These are phyloP conservation scores for Anguilla marmorata DNA, from an alignment of 2,797 vertebrate species.

Conservation along the genomic window DNA sequence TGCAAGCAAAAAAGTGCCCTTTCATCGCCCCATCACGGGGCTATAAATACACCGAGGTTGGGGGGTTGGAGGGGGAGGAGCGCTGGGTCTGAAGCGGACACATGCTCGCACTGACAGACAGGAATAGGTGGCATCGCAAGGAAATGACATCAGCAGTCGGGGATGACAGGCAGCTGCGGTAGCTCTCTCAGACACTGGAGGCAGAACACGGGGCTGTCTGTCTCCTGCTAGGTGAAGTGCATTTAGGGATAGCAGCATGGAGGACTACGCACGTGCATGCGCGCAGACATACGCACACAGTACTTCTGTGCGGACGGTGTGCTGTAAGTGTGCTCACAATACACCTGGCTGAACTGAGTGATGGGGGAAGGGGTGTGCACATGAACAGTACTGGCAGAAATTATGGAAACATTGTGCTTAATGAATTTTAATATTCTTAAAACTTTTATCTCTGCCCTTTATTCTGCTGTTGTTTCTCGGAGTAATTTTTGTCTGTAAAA, in stretches of 20 bases:
- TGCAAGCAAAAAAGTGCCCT: constrained; percentile 71
- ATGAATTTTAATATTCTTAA: no score
- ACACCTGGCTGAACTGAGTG: neutral
- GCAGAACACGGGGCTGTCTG: neutral
- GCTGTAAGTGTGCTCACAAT: neutral
- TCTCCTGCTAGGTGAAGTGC: constrained; percentile 12
- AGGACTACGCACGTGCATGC: neutral
- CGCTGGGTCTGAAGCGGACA: constrained; percentile 41
- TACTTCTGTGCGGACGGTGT: neutral
- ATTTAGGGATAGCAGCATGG: neutral
- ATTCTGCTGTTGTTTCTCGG: no score
- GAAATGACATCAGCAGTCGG: constrained; percentile 32
- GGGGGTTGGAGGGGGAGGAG: constrained; percentile 40
- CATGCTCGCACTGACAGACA: constrained; percentile 54
- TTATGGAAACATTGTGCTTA: no score
- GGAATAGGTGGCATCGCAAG: constrained; percentile 40
- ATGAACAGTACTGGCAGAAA: neutral
- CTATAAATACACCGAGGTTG: constrained; percentile 70
- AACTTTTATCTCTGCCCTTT: no score
- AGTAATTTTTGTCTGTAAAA: no score
- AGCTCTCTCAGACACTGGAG: neutral
- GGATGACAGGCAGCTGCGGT: neutral
- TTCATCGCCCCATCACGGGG: constrained; percentile 69
- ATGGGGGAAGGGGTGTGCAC: neutral
- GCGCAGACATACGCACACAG: neutral